phyloP scores from a whole-genome alignment of 2,888 invertebrate genomes.

The Andrena bicolor region DNA sequence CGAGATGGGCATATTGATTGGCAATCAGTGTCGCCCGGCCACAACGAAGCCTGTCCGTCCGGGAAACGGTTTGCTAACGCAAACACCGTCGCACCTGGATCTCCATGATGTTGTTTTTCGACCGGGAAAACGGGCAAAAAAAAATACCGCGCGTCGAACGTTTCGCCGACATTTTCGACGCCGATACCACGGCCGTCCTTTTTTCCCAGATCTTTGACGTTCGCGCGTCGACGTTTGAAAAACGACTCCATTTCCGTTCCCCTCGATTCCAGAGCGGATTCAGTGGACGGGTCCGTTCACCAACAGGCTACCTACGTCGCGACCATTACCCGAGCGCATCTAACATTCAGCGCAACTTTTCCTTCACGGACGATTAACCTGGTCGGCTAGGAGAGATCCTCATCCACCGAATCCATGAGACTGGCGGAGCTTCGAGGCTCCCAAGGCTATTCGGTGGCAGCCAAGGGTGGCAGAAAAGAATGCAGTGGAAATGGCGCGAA shows the following conservation, averaged over 20 bases:
- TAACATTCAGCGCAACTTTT: constrained; percentile 18
- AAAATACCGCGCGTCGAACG: constrained; percentile 66
- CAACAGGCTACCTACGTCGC: background rate
- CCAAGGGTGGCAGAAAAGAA: constrained; percentile 75
- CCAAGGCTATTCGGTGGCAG: constrained; percentile 53
- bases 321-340: background rate
- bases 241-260: constrained; percentile 13
- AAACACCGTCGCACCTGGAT: constrained; percentile 76
- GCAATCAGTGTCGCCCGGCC: constrained; percentile 83
- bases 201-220: constrained; percentile 41
- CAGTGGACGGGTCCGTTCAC: background rate
- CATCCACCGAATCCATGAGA: constrained; percentile 44
- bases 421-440: constrained; percentile 39
- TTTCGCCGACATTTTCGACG: constrained; percentile 69
- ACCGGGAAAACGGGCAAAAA: constrained; percentile 23
- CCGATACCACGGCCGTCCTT: constrained; percentile 35
- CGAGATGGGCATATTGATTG: constrained; percentile 85
- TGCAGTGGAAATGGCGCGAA: constrained; percentile 60
- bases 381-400: background rate
- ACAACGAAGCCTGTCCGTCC: constrained; percentile 78
- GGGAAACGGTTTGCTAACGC: constrained; percentile 79
- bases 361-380: constrained; percentile 49
- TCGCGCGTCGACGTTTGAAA: constrained; percentile 16
- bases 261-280: background rate
- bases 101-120: constrained; percentile 71